These are phyloP conservation scores for Lasioglossum zephyrum DNA, from an alignment of 2,888 invertebrate genomes.

Conservation along the genomic window DNA sequence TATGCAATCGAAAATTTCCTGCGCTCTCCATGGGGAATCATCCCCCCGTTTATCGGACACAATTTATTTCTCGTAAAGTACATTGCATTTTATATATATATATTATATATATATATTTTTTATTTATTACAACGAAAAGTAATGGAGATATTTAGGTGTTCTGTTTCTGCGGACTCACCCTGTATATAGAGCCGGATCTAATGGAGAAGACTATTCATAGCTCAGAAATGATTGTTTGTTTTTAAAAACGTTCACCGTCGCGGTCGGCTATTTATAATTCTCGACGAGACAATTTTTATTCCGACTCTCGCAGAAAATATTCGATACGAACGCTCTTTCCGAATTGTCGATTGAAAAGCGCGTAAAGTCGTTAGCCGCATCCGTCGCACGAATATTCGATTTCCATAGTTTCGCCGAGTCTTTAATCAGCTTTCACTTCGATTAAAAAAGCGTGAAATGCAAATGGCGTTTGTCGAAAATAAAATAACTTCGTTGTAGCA, in stretches of 20 bases:
- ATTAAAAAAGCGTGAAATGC: neutral
- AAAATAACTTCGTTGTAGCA: neutral
- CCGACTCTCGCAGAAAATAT: neutral
- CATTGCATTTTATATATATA: neutral
- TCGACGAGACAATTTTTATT: neutral
- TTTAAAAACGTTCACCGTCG: neutral
- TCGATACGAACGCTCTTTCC: neutral
- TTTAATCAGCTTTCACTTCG: neutral
- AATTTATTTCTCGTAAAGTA: conserved; percentile 5
- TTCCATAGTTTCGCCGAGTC: neutral
- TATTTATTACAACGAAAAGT: too few species aligned
- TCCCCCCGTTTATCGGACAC: neutral
- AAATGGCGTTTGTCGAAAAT: neutral
- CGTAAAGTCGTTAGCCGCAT: neutral
- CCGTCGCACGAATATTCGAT: conserved; percentile 2
- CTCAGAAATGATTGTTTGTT: neutral
- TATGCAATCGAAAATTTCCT: conserved; percentile 41
- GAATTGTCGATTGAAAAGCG: neutral
- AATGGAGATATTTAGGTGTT: too few species aligned
- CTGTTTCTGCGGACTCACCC: too few species aligned
- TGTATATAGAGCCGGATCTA: neutral
- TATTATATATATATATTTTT: too few species aligned
- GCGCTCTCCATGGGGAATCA: conserved; percentile 36
- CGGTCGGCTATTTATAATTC: neutral
- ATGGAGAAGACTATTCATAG: neutral